Conservation (phyloP, 2,113 vertebrate genomes). For the Neogobius melanostomus region DNA sequence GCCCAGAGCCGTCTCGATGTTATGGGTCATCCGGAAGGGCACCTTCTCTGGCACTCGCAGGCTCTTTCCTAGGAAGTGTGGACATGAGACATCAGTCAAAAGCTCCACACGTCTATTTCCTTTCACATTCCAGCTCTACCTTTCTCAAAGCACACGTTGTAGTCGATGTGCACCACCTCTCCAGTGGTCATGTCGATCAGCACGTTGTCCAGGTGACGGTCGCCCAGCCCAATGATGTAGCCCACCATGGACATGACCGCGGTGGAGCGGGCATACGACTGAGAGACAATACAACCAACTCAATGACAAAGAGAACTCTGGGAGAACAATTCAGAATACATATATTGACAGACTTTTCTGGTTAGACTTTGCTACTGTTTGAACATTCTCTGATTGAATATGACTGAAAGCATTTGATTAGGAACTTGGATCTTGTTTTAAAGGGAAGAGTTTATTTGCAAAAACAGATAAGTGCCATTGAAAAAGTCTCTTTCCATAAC, state of each 20-base stretch:
- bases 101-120: background rate
- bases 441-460: too few relatives aligned
- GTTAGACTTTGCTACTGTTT: too few relatives aligned
- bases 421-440: too few relatives aligned
- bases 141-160: conserved; percentile 99
- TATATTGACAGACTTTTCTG: too few relatives aligned
- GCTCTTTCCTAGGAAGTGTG: conserved; percentile 84
- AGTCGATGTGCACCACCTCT: conserved; percentile 99
- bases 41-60: conserved; percentile 97
- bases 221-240: conserved; percentile 97
- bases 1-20: conserved; percentile 94
- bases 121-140: conserved; percentile 61
- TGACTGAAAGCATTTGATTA: too few relatives aligned
- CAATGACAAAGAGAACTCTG: too few relatives aligned
- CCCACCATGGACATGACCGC: conserved; percentile 99
- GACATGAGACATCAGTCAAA: background rate
- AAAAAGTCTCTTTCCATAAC: too few relatives aligned
- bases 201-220: conserved; percentile 97
- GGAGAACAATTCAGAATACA: too few relatives aligned
- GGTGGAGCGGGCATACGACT: conserved; percentile 96
- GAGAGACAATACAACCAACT: conserved; percentile 33
- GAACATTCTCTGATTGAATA: too few relatives aligned
- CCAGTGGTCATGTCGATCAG: conserved; percentile 99
- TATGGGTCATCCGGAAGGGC: conserved; percentile 98
- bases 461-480: too few relatives aligned